A percentile compares a stretch with the other conserved stretches of the same genome.
phyloP scores from a whole-genome alignment of 2,113 vertebrate genomes.

The Anoplopoma fimbria region DNA sequence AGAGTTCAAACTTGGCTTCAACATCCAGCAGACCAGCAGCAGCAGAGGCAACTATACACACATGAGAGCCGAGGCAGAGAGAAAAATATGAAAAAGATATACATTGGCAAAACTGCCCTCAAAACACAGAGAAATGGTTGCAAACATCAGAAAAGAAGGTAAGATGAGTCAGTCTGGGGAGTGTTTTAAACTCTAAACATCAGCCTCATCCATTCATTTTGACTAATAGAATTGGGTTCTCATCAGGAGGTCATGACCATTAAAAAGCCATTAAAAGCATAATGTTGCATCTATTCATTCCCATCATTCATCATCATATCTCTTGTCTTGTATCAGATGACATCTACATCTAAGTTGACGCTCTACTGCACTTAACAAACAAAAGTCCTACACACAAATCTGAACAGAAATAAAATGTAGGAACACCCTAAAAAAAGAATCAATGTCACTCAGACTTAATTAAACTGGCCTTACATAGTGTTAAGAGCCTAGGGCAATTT shows the following conservation, averaged over 20 bases:
- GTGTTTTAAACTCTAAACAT: slow-evolving; percentile 40
- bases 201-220: slow-evolving; percentile 44
- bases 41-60: slow-evolving; percentile 64
- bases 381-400: neutral
- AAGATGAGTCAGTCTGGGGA: slow-evolving; percentile 61
- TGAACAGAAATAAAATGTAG: neutral
- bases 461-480: slow-evolving; percentile 48
- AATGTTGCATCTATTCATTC: slow-evolving; percentile 35
- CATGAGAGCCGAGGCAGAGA: slow-evolving; percentile 71
- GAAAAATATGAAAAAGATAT: slow-evolving; percentile 87
- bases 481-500: slow-evolving; percentile 48
- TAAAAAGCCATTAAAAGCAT: slow-evolving; percentile 56
- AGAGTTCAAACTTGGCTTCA: slow-evolving; percentile 77
- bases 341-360: slow-evolving; percentile 10
- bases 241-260: slow-evolving; percentile 48
- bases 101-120: slow-evolving; percentile 85
- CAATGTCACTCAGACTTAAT: slow-evolving; percentile 48
- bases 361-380: slow-evolving; percentile 2
- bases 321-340: slow-evolving; percentile 18
- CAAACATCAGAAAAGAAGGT: slow-evolving; percentile 85
- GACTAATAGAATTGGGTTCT: slow-evolving; percentile 46
- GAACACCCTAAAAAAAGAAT: slow-evolving; percentile 13
- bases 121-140: slow-evolving; percentile 84
- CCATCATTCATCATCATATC: slow-evolving; percentile 44
- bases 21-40: slow-evolving; percentile 55